phyloP scores from a whole-genome alignment of 2,113 vertebrate genomes.

The Nerophis lumbriciformis region DNA sequence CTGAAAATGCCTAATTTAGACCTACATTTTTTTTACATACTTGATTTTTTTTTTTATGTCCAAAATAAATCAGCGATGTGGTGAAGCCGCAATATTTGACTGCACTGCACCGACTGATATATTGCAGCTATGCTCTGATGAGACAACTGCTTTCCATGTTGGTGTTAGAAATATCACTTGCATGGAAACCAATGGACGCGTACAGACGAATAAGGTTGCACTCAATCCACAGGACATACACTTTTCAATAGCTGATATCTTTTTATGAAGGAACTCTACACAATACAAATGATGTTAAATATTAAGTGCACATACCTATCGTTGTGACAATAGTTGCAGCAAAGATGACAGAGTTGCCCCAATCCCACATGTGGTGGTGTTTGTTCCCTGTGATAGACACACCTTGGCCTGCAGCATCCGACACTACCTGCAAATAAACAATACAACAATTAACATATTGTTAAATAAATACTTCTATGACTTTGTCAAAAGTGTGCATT shows the following conservation, averaged over 20 bases:
- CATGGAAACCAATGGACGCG: background rate
- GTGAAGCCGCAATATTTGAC: no score
- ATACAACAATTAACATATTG: no score
- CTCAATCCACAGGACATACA: no score
- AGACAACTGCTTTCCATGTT: background rate
- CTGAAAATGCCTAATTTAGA: no score
- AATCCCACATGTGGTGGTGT: constrained; percentile 87
- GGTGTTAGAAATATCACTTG: background rate
- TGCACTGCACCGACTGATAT: background rate
- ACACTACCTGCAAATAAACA: constrained; percentile 72
- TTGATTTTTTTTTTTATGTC: no score
- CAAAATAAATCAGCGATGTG: no score
- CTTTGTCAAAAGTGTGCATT: no score
- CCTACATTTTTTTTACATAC: no score
- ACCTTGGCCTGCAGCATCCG: constrained; percentile 83
- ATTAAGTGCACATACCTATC: constrained; percentile 69
- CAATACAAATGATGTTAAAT: background rate
- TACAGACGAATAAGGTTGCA: background rate
- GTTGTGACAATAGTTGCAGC: constrained; percentile 95
- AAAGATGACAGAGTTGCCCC: constrained; percentile 91
- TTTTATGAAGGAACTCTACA: no score
- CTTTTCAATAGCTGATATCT: no score
- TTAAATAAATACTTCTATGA: background rate
- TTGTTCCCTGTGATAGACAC: constrained; percentile 86
- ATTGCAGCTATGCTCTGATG: background rate